Conservation (phyloP, 2,113 vertebrate genomes). For the Chaetodon trifascialis region DNA sequence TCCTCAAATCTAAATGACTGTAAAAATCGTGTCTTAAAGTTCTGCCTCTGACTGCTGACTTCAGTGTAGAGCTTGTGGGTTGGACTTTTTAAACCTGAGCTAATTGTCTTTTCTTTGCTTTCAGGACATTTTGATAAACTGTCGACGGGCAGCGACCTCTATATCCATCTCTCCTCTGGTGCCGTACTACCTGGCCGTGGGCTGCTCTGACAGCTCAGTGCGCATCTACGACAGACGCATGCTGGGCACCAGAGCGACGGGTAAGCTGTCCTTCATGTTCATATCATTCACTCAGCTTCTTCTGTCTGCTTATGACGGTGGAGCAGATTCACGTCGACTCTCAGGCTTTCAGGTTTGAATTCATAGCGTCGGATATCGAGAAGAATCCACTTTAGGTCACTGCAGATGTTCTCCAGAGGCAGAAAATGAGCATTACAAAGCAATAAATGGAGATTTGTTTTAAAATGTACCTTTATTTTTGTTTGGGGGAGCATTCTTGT, state of each 20-base stretch:
- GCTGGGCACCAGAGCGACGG: constrained; percentile 96
- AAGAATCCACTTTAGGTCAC: background rate
- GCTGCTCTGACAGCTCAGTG: constrained; percentile 98
- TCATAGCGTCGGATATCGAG: background rate
- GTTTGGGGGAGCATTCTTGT: background rate
- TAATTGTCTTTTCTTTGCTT: constrained; percentile 33
- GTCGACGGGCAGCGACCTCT: constrained; percentile 95
- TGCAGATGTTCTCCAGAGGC: background rate
- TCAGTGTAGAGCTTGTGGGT: background rate
- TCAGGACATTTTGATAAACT: constrained; percentile 98
- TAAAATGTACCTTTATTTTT: background rate
- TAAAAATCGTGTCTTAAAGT: background rate
- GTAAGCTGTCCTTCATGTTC: constrained; percentile 70
- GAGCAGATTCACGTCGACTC: background rate
- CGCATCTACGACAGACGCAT: constrained; percentile 97
- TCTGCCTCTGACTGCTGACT: background rate
- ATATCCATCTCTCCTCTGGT: constrained; percentile 96
- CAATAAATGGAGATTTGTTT: background rate
- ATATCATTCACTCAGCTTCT: background rate
- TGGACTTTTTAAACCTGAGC: background rate
- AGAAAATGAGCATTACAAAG: background rate
- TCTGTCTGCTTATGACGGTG: background rate
- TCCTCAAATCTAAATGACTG: background rate
- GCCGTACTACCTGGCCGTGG: constrained; percentile 96
- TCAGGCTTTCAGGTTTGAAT: background rate